Percentiles rank a stretch among this genome's conserved stretches.
Conservation (phyloP, 1,140 invertebrate genomes). For the Drosophila orosa region DNA sequence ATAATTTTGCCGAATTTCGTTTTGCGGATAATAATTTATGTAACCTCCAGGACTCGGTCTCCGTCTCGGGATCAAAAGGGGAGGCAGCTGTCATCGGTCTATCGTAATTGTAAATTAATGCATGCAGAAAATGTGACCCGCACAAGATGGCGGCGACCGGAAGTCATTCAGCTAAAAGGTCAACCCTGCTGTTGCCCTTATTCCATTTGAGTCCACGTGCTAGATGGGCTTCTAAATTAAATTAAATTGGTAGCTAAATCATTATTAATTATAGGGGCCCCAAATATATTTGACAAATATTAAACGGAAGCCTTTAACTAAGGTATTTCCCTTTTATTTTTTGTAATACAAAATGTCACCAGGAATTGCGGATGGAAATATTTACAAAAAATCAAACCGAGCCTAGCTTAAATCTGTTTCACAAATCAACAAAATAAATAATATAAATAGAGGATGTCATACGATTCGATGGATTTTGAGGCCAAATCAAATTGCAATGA, state of each 20-base stretch:
- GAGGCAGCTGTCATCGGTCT: conserved; percentile 52
- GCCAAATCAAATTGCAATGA: conserved; percentile 22
- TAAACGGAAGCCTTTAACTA: not conserved
- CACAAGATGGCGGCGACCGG: conserved; percentile 47
- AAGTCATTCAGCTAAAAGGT: conserved; percentile 11
- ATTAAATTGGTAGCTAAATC: conserved; percentile 15
- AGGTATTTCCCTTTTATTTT: not conserved
- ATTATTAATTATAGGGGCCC: not conserved
- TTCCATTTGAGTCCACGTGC: not conserved
- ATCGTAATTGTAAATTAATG: conserved; percentile 77
- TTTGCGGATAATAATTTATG: conserved; percentile 25
- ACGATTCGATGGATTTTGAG: conserved; percentile 35
- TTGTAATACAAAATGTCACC: conserved; percentile 65
- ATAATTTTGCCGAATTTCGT: conserved; percentile 32
- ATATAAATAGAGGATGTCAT: conserved; percentile 47
- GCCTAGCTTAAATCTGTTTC: conserved; percentile 8
- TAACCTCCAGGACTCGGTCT: not conserved
- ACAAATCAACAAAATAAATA: conserved; percentile 30
- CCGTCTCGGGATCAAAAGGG: conserved; percentile 7
- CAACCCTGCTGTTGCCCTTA: conserved; percentile 4
- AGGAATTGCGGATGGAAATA: conserved; percentile 20
- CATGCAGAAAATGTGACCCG: conserved; percentile 60
- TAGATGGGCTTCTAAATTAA: not conserved
- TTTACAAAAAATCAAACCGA: conserved; percentile 20
- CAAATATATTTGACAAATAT: not conserved